Percentiles rank a stretch among this genome's conserved stretches.
Evolutionary conservation across 2,113 vertebrate species (phyloP).

Genomic region (Garra rufa): DNA sequence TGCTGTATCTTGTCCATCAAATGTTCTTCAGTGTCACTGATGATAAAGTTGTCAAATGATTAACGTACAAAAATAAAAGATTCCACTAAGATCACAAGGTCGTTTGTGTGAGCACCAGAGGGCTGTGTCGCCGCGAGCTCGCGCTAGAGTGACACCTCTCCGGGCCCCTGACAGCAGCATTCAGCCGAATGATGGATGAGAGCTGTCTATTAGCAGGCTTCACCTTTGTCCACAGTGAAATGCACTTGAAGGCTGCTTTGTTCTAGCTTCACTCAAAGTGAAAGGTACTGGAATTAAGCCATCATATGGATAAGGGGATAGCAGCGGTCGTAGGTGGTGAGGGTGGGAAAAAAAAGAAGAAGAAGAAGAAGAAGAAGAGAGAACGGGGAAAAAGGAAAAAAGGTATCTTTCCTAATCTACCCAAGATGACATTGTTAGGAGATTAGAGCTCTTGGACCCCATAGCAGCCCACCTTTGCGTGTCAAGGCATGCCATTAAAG

Average conservation of each 20-base stretch:
- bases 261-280: constrained; percentile 69
- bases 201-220: constrained; percentile 80
- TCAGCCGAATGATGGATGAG: constrained; percentile 81
- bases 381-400: neutral
- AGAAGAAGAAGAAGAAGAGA: constrained; percentile 9
- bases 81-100: constrained; percentile 46
- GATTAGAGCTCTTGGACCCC: constrained; percentile 65
- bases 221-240: constrained; percentile 79
- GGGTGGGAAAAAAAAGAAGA: constrained; percentile 14
- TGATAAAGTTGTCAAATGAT: constrained; percentile 36
- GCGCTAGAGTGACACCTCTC: constrained; percentile 74
- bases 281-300: constrained; percentile 77
- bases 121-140: constrained; percentile 69
- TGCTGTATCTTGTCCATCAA: constrained; percentile 8
- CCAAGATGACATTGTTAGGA: constrained; percentile 64
- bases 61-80: constrained; percentile 17
- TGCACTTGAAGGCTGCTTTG: constrained; percentile 77
- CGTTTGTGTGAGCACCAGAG: constrained; percentile 60
- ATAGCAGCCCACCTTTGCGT: constrained; percentile 53
- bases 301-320: constrained; percentile 65
- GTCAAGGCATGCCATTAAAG: constrained; percentile 58
- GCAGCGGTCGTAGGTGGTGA: constrained; percentile 40
- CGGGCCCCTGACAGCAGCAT: constrained; percentile 75
- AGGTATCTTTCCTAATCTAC: constrained; percentile 37
- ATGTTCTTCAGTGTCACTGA: constrained; percentile 1